These are phyloP conservation scores for Malacosoma neustria DNA, from an alignment of 2,888 invertebrate genomes.

Conservation along the genomic window DNA sequence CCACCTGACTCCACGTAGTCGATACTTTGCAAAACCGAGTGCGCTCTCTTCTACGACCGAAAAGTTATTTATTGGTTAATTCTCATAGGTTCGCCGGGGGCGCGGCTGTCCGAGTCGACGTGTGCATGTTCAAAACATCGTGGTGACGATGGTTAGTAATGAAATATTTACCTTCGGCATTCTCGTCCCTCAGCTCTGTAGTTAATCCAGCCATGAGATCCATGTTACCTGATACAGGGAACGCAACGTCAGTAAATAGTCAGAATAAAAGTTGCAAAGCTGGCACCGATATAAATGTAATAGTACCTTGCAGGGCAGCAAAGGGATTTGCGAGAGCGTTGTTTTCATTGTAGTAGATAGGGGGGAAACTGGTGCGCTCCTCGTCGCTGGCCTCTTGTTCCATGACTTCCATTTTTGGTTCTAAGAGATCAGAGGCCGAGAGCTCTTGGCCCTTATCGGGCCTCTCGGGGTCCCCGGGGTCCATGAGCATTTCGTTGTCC, in stretches of 20 bases:
- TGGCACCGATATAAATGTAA: too few species aligned
- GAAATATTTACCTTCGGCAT: conserved; percentile 58
- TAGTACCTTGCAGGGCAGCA: conserved; percentile 60
- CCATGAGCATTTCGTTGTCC: conserved; percentile 63
- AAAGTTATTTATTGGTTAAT: conserved; percentile 9
- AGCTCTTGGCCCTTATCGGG: conserved; percentile 60
- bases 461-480: conserved; percentile 57
- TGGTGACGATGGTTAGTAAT: conserved; percentile 41
- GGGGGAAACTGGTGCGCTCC: conserved; percentile 66
- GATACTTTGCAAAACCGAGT: conserved; percentile 34
- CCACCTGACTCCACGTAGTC: conserved; percentile 34
- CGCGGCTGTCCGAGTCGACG: conserved; percentile 73
- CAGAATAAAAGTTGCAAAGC: conserved; percentile 6
- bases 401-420: conserved; percentile 83
- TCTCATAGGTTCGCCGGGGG: conserved; percentile 65
- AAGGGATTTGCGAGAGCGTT: conserved; percentile 66
- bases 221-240: conserved; percentile 61
- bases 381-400: conserved; percentile 82
- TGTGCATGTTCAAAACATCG: conserved; percentile 61
- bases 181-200: conserved; percentile 61
- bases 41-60: conserved; percentile 48
- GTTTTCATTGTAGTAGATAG: conserved; percentile 58
- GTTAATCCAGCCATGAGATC: conserved; percentile 63
- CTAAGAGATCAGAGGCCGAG: conserved; percentile 62
- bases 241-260: conserved; percentile 4